These are phyloP conservation scores for Brachymystax lenok DNA, from an alignment of 2,797 vertebrate genomes.

Conservation along the genomic window DNA sequence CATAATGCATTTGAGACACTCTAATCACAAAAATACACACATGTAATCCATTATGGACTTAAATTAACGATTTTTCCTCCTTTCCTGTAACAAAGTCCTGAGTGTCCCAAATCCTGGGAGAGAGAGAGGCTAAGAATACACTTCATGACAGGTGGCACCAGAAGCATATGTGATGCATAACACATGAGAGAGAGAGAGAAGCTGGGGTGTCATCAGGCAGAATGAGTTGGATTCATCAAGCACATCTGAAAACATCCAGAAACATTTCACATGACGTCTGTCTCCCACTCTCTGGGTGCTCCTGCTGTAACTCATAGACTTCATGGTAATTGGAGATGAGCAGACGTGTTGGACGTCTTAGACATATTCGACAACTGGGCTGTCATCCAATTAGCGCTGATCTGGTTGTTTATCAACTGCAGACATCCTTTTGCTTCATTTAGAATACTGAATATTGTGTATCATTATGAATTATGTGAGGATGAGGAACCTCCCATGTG, in stretches of 20 bases:
- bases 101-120: slow-evolving; percentile 52
- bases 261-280: slow-evolving; percentile 68
- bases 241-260: slow-evolving; percentile 57
- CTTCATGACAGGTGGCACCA: slow-evolving; percentile 43
- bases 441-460: not conserved
- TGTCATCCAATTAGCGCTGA: not conserved
- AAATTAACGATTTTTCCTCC: slow-evolving; percentile 11
- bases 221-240: slow-evolving; percentile 73
- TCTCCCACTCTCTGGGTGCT: slow-evolving; percentile 58
- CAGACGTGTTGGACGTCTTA: no score
- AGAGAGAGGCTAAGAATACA: slow-evolving; percentile 48
- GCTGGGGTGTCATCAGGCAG: slow-evolving; percentile 68
- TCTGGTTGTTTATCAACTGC: not conserved
- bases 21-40: slow-evolving; percentile 49
- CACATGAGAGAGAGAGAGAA: slow-evolving; percentile 65
- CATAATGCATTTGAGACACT: slow-evolving; percentile 36
- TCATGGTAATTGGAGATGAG: slow-evolving; percentile 28
- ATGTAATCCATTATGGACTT: slow-evolving; percentile 50
- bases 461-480: not conserved
- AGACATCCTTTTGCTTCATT: not conserved
- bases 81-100: slow-evolving; percentile 44
- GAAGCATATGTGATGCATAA: slow-evolving; percentile 75
- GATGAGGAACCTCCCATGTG: no score
- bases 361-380: no score
- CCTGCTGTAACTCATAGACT: slow-evolving; percentile 45